These are phyloP conservation scores for Cryptosula pallasiana DNA, from an alignment of 2,888 invertebrate species.

Conservation along the genomic window DNA sequence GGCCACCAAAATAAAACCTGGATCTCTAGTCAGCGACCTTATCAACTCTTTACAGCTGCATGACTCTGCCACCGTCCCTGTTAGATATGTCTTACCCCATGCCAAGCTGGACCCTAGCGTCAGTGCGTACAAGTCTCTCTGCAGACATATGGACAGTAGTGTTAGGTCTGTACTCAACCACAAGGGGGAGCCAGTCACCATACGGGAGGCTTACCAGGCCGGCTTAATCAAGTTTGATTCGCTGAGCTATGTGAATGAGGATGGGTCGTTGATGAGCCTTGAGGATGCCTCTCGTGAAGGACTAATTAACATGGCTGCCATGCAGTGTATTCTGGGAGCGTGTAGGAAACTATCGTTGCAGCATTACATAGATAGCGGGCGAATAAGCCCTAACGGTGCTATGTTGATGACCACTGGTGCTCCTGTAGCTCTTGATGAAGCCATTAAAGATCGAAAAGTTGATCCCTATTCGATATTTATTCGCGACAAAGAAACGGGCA, in stretches of 20 bases:
- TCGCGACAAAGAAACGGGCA: neutral
- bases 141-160: conserved; percentile 19
- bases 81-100: conserved; percentile 5
- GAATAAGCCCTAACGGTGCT: neutral
- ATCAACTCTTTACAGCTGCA: conserved; percentile 9
- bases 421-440: neutral
- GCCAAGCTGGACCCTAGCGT: conserved; percentile 22
- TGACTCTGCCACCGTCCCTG: neutral
- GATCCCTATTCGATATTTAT: conserved; percentile 20
- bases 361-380: neutral
- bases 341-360: conserved; percentile 21
- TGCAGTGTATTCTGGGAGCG: conserved; percentile 19
- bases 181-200: neutral
- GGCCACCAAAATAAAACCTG: conserved; percentile 12
- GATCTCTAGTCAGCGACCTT: neutral
- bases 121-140: conserved; percentile 8
- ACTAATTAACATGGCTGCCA: conserved; percentile 17
- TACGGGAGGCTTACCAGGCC: conserved; percentile 20
- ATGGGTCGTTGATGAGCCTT: conserved; percentile 1
- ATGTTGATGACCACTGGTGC: neutral
- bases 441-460: neutral
- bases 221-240: conserved; percentile 24
- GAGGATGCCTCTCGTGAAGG: neutral
- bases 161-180: conserved; percentile 13
- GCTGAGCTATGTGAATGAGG: conserved; percentile 11